A percentile compares a stretch with the other conserved stretches of the same genome.
phyloP scores from a whole-genome alignment of 2,113 vertebrate genomes.

The Atlantisia rogersi region DNA sequence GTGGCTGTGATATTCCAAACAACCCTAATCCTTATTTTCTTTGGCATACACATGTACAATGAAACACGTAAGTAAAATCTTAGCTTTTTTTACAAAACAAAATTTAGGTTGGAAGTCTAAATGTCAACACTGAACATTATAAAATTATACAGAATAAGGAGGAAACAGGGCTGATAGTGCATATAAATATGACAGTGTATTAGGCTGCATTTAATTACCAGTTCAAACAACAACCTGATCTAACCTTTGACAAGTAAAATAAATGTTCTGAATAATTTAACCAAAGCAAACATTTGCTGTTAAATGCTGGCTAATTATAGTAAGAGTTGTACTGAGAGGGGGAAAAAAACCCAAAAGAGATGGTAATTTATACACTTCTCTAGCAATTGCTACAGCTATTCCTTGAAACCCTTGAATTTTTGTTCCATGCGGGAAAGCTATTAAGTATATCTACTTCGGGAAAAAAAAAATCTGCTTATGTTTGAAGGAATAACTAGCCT shows the following conservation, averaged over 20 bases:
- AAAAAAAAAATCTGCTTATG: background rate
- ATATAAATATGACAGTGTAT: slow-evolving; percentile 77
- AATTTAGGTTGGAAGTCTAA: slow-evolving; percentile 58
- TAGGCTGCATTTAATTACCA: slow-evolving; percentile 80
- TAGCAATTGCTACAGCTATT: slow-evolving; percentile 73
- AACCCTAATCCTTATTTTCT: background rate
- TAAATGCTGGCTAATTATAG: slow-evolving; percentile 87
- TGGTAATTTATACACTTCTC: slow-evolving; percentile 79
- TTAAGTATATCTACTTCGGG: slow-evolving; percentile 26
- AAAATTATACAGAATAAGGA: slow-evolving; percentile 73
- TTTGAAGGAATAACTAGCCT: background rate
- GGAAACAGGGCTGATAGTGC: slow-evolving; percentile 70
- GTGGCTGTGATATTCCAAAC: background rate
- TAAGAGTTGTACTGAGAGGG: slow-evolving; percentile 72
- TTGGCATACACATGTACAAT: background rate
- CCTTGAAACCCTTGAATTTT: slow-evolving; percentile 51
- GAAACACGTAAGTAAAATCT: background rate
- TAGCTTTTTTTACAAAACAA: slow-evolving; percentile 29
- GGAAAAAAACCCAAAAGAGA: slow-evolving; percentile 50
- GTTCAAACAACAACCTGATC: slow-evolving; percentile 85
- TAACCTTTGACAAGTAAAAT: slow-evolving; percentile 85
- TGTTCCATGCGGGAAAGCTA: slow-evolving; percentile 37
- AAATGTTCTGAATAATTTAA: slow-evolving; percentile 90
- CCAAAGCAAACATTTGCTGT: slow-evolving; percentile 88
- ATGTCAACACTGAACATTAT: slow-evolving; percentile 66